Evolutionary conservation across 2,888 invertebrate genomes (phyloP), one percentile per base, ranked within the genome.

Genomic region (Nemotelus pantherinus): DNA sequence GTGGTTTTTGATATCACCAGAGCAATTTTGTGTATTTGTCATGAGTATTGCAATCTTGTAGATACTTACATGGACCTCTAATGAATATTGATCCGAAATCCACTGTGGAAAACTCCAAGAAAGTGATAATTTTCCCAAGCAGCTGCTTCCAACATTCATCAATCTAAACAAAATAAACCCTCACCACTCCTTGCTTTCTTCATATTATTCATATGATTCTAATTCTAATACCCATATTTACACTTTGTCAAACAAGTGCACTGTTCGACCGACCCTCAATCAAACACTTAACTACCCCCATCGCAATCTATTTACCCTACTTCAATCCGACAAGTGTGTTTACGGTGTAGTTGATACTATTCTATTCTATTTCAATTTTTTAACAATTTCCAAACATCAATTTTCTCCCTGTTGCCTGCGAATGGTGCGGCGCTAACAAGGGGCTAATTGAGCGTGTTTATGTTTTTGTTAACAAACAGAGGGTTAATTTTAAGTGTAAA

Each of bases 381-480:
- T 70, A 70, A 70, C 70, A 70, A 70, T 70, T 70, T 53, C 47
- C 65, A 65, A 65, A 65, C 65, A 65, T 44, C 65, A 44, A 44
- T 45, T 39, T 47, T 44, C 44, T 44, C 65, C 65, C 45, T 65
- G 10, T 25, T 58, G 10, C 58, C 10, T 7, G 44, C 43, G 70
- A 55, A 47, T 39, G 10, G 65, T 9, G 48, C 43, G 41, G n/a
- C 72, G n/a, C 74, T 79, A 79, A 79, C 79, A 74, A 72, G 79
- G 74, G 74, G 71, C 74, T 79, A 79, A 79, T 79, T 79, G 79
- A 68, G 68, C 68, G 50, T 74, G 77, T 79, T 77, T 72, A 68
- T 77, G 67, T 77, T 77, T 25, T 71, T 75, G 79, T 79, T 79
- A 79, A 76, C 63, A 79, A 79, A 79, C 79, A 79, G 72, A 77